These are phyloP conservation scores for Brachymystax lenok DNA, from an alignment of 2,797 vertebrate species.

Conservation along the genomic window DNA sequence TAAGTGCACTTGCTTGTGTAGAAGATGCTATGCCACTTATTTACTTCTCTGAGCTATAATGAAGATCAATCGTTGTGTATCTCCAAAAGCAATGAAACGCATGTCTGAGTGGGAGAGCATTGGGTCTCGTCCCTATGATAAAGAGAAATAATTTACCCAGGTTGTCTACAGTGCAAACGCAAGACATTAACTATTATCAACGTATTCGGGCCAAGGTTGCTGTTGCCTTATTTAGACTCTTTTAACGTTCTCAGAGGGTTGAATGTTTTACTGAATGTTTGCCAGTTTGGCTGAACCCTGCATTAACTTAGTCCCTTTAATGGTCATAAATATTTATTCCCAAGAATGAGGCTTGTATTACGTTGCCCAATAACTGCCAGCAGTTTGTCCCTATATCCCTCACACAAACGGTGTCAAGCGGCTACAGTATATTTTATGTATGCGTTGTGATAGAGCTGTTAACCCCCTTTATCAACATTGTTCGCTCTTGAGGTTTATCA, in stretches of 20 bases:
- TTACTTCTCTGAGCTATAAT: not conserved
- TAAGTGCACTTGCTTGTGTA: not conserved
- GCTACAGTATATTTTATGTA: conserved; percentile 24
- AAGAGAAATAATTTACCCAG: not conserved
- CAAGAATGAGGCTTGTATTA: not conserved
- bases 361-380: not conserved
- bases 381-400: not conserved
- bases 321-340: not conserved
- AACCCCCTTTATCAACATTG: conserved; percentile 50
- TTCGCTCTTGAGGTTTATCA: conserved; percentile 82
- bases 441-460: conserved; percentile 45
- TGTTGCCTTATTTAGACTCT: not conserved
- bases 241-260: not conserved
- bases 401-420: not conserved
- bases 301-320: not conserved
- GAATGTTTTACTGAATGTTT: not conserved
- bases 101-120: not conserved
- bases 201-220: not conserved
- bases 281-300: not conserved
- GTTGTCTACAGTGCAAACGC: not conserved
- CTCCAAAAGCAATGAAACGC: not conserved
- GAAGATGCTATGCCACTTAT: not conserved
- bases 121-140: not conserved
- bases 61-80: not conserved
- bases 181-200: not conserved